These are phyloP conservation scores for Elephas maximus DNA, from an alignment of 2,113 vertebrate species.

Conservation along the genomic window DNA sequence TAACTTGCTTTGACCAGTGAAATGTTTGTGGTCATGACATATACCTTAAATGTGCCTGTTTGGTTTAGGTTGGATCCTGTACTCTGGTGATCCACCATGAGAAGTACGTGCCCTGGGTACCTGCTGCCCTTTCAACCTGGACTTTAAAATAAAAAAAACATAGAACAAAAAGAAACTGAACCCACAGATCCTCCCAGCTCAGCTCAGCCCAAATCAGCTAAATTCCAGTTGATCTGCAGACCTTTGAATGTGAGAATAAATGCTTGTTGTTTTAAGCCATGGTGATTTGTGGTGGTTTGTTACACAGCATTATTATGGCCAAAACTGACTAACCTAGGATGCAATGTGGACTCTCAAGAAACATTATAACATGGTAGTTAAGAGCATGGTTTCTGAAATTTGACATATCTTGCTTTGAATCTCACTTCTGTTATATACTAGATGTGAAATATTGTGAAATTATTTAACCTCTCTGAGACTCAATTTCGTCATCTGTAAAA, in stretches of 20 bases:
- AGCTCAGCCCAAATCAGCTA: background rate
- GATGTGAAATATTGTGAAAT: background rate
- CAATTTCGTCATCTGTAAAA: background rate
- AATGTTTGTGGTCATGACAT: background rate
- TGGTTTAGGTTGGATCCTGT: background rate
- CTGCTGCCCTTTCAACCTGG: background rate
- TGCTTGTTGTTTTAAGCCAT: background rate
- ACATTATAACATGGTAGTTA: background rate
- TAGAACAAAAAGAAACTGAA: background rate
- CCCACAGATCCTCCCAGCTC: background rate
- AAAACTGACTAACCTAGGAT: background rate
- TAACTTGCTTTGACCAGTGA: background rate
- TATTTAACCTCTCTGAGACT: slow-evolving; percentile 7
- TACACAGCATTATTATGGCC: background rate
- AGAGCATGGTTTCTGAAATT: background rate
- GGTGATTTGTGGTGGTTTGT: background rate
- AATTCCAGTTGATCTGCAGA: background rate
- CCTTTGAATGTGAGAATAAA: background rate
- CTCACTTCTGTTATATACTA: slow-evolving; percentile 34
- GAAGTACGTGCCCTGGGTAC: background rate
- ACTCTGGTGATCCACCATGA: background rate
- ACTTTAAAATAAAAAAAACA: background rate
- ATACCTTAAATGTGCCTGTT: background rate
- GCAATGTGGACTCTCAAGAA: background rate
- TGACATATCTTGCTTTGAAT: background rate